Evolutionary conservation across 2,797 vertebrate genomes (phyloP).

Genomic region (Benthosema pterotum): DNA sequence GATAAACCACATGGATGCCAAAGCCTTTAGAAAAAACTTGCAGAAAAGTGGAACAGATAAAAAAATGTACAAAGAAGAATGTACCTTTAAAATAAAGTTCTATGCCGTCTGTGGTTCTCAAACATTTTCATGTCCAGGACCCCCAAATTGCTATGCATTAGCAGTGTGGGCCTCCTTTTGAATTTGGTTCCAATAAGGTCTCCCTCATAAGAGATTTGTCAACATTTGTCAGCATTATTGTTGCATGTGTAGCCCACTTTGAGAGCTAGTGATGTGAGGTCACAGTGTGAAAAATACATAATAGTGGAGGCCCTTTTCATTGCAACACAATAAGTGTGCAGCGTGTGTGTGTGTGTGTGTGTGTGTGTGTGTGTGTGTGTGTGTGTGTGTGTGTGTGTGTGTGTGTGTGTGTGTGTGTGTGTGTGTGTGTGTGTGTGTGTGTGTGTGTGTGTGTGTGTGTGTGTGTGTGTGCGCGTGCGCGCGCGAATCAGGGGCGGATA

Average conservation of each 20-base stretch:
- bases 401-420: conserved; percentile 1
- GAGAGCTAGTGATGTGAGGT: neutral
- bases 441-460: neutral
- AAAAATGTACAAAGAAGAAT: conserved; percentile 7
- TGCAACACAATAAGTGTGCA: conserved; percentile 43
- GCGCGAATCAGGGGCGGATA: too few species aligned
- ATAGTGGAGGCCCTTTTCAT: conserved; percentile 60
- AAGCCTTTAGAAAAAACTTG: conserved; percentile 33
- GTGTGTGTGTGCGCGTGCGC: too few species aligned
- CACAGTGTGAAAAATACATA: conserved; percentile 39
- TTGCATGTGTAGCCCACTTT: too few species aligned
- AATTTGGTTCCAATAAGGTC: too few species aligned
- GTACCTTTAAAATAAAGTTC: conserved; percentile 35
- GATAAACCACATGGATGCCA: conserved; percentile 23
- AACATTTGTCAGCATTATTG: too few species aligned
- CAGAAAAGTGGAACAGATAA: conserved; percentile 37
- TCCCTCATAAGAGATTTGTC: too few species aligned
- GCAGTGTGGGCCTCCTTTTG: too few species aligned
- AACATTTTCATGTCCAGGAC: too few species aligned
- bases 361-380: neutral
- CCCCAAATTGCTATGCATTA: too few species aligned
- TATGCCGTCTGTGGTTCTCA: too few species aligned
- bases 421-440: neutral
- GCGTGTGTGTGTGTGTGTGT: neutral
- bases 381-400: neutral